Conservation (phyloP, 1,140 invertebrate species). For the Hylaeus anthracinus region DNA sequence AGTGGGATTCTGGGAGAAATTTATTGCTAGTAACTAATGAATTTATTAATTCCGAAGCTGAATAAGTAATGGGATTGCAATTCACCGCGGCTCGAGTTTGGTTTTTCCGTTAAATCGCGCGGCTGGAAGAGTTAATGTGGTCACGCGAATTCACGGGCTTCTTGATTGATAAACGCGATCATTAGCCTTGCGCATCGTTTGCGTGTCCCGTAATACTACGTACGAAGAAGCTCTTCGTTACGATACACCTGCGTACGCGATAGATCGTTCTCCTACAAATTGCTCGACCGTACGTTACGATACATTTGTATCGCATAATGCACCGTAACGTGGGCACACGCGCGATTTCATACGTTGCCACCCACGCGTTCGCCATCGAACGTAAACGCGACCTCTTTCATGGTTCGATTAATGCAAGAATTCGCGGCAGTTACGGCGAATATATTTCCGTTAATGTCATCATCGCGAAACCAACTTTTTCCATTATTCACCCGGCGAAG, state of each 20-base stretch:
- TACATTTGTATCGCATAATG: conserved; percentile 30
- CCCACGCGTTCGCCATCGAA: conserved; percentile 32
- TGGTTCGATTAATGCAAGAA: conserved; percentile 39
- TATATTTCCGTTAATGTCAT: conserved; percentile 30
- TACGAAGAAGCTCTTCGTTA: no score
- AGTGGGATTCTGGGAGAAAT: no score
- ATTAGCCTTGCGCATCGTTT: neutral
- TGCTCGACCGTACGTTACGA: conserved; percentile 18
- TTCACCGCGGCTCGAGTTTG: no score
- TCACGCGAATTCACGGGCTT: neutral
- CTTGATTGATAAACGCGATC: neutral
- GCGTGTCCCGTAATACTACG: neutral
- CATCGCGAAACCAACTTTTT: conserved; percentile 3
- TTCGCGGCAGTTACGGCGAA: conserved; percentile 2
- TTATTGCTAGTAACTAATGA: no score
- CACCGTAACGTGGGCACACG: conserved; percentile 29
- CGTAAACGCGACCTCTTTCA: conserved; percentile 35
- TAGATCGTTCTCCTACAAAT: neutral
- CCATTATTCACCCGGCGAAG: neutral
- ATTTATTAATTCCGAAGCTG: no score
- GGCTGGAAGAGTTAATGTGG: no score
- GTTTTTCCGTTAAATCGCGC: no score
- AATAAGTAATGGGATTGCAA: no score
- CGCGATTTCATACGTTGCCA: conserved; percentile 36
- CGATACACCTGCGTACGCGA: conserved; percentile 23